Evolutionary conservation across 2,888 invertebrate species (phyloP).

Genomic region (Torymus tubicola): DNA sequence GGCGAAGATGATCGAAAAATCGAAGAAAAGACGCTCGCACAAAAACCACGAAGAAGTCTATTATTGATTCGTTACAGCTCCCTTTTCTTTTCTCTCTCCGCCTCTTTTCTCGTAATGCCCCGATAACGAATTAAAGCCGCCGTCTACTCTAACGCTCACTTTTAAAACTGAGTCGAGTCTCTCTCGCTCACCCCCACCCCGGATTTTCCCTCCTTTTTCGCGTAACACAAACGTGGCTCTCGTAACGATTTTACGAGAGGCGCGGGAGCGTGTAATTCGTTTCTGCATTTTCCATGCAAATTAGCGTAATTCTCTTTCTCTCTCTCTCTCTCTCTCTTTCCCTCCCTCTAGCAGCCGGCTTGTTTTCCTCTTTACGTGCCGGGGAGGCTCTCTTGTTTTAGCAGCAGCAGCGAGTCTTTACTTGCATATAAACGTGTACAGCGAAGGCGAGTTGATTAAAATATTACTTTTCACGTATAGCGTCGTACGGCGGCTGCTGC

Average conservation of each 20-base stretch:
- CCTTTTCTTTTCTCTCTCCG: background rate
- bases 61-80: conserved; percentile 9
- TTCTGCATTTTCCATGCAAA: conserved; percentile 55
- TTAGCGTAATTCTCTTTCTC: conserved; percentile 41
- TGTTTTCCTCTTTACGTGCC: background rate
- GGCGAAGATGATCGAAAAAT: background rate
- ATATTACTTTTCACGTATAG: conserved; percentile 40
- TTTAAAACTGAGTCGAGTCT: background rate
- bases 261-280: conserved; percentile 49
- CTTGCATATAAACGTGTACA: no score
- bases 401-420: background rate
- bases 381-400: background rate
- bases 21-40: background rate
- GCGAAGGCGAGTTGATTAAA: conserved; percentile 30
- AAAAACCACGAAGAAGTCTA: background rate
- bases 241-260: conserved; percentile 37
- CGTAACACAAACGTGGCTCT: background rate
- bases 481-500: no score
- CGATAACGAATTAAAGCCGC: conserved; percentile 43
- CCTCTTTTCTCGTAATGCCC: background rate
- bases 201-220: conserved; percentile 10
- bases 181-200: background rate
- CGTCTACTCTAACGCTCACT: background rate
- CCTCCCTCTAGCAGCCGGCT: background rate
- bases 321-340: background rate